These are phyloP conservation scores for Amphibalanus amphitrite DNA, from an alignment of 1,140 invertebrate species.

Conservation along the genomic window DNA sequence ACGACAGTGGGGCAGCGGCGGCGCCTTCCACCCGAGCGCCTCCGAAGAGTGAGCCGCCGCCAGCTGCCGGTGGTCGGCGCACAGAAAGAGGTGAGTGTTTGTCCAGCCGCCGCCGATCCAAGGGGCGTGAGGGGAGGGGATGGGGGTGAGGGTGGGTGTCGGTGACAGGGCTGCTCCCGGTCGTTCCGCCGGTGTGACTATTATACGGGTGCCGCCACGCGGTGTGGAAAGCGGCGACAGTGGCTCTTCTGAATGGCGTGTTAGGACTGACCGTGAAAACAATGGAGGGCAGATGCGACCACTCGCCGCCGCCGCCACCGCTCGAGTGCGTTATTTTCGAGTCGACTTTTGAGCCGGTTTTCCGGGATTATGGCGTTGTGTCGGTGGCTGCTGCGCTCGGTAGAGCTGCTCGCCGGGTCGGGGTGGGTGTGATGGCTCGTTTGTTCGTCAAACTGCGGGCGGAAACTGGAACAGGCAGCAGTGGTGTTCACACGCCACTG, in stretches of 20 bases:
- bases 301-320: not conserved
- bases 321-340: not conserved
- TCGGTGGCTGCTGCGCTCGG: no score
- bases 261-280: not conserved
- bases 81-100: not conserved
- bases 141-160: no score
- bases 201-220: not conserved
- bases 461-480: no score
- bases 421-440: no score
- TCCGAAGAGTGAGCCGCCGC: not conserved
- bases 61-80: not conserved
- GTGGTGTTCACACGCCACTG: no score
- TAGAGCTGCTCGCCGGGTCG: no score
- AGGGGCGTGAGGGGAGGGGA: no score
- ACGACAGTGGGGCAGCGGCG: no score
- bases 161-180: not conserved
- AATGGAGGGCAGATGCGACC: not conserved
- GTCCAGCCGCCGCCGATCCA: not conserved
- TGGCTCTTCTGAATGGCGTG: not conserved
- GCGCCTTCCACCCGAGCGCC: not conserved
- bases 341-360: not conserved
- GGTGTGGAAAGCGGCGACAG: not conserved
- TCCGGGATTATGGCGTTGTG: not conserved
- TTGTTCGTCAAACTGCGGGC: no score
- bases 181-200: not conserved